Conservation (phyloP, 2,113 vertebrate genomes). For the Suricata suricatta region DNA sequence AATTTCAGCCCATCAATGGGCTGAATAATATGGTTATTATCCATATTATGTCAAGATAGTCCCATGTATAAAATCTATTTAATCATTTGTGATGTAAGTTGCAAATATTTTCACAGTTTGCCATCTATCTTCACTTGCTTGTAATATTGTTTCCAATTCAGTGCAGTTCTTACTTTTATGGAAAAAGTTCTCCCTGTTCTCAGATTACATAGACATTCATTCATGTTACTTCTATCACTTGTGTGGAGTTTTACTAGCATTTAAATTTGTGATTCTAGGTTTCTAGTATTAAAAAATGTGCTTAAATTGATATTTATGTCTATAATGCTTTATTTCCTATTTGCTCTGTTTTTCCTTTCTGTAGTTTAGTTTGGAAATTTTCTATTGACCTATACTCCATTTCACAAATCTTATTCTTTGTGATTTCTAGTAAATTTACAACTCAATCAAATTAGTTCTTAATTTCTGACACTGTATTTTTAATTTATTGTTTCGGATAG, state of each 20-base stretch:
- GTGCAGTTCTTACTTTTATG: slow-evolving; percentile 1
- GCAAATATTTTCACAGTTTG: not conserved
- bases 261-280: not conserved
- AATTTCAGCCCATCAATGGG: not conserved
- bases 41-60: not conserved
- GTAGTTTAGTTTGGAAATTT: not conserved
- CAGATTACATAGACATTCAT: not conserved
- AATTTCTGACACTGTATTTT: not conserved
- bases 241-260: not conserved
- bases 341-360: not conserved
- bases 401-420: not conserved
- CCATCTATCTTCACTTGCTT: not conserved
- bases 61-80: not conserved
- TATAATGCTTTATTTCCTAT: not conserved
- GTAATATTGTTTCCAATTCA: not conserved
- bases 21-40: not conserved
- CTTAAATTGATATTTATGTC: not conserved
- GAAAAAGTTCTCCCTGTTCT: not conserved
- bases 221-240: not conserved
- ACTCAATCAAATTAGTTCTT: not conserved
- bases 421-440: not conserved
- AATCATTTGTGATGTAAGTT: not conserved
- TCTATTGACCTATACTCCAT: not conserved
- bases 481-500: not conserved
- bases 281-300: not conserved